A percentile compares a stretch with the other conserved stretches of the same genome.
Evolutionary conservation across 2,113 vertebrate species (phyloP).

Genomic region (Scalopus aquaticus): DNA sequence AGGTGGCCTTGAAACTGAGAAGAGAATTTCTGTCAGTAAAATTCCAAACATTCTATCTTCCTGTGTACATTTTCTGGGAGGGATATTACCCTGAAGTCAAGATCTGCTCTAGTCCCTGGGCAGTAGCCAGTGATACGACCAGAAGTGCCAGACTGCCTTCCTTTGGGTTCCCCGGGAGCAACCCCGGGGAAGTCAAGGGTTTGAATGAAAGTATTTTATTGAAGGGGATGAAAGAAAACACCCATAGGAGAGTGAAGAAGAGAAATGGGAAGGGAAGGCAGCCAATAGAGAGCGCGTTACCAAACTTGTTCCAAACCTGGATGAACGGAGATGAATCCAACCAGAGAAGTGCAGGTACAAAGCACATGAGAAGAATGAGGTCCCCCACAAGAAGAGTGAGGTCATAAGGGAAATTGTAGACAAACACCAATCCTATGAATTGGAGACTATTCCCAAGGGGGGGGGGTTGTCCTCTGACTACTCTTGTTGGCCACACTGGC

Average conservation of each 20-base stretch:
- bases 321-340: background rate
- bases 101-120: background rate
- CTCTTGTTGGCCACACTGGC: too few species aligned
- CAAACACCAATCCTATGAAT: background rate
- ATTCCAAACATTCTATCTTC: background rate
- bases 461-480: background rate
- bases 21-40: background rate
- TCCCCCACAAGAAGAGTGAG: background rate
- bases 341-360: background rate
- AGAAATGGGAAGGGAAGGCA: background rate
- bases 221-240: slow-evolving; percentile 1
- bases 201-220: slow-evolving; percentile 45
- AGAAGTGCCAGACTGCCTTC: background rate
- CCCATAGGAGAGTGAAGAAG: background rate
- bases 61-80: background rate
- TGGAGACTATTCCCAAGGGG: background rate
- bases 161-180: background rate
- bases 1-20: background rate
- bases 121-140: background rate
- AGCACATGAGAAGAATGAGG: background rate
- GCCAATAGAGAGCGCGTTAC: background rate
- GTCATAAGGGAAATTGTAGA: background rate
- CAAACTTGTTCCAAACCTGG: background rate
- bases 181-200: background rate
- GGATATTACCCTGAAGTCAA: background rate